phyloP scores from a whole-genome alignment of 2,113 vertebrate species.

The Holacanthus passer region DNA sequence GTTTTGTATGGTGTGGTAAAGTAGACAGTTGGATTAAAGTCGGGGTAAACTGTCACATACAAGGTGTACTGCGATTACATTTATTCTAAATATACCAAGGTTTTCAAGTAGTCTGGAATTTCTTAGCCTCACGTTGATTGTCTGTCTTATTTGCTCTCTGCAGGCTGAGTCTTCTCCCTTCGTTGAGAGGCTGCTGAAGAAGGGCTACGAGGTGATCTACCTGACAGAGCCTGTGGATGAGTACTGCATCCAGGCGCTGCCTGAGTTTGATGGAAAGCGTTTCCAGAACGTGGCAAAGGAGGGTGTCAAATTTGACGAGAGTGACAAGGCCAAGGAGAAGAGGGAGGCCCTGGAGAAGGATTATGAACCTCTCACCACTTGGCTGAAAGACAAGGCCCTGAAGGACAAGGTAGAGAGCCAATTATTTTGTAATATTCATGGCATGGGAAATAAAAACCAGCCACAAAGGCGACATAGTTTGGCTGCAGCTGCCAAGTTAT shows the following conservation, averaged over 20 bases:
- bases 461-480: neutral
- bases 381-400: slow-evolving; percentile 97
- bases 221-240: slow-evolving; percentile 98
- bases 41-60: neutral
- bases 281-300: slow-evolving; percentile 99
- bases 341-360: slow-evolving; percentile 94
- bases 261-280: slow-evolving; percentile 97
- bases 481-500: neutral
- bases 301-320: slow-evolving; percentile 97
- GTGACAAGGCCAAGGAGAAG: slow-evolving; percentile 94
- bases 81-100: neutral
- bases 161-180: slow-evolving; percentile 98
- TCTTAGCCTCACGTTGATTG: neutral
- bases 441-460: neutral
- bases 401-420: slow-evolving; percentile 91
- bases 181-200: slow-evolving; percentile 95
- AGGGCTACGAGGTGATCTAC: slow-evolving; percentile 98
- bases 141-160: neutral
- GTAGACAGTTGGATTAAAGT: neutral
- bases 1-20: neutral
- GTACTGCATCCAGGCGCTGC: slow-evolving; percentile 98
- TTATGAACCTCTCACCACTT: slow-evolving; percentile 93
- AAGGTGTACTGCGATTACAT: neutral
- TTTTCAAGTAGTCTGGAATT: no score
- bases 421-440: neutral